A percentile compares a stretch with the other conserved stretches of the same genome.
phyloP scores from a whole-genome alignment of 2,888 invertebrate species.

The Gisinianus flammeolus region DNA sequence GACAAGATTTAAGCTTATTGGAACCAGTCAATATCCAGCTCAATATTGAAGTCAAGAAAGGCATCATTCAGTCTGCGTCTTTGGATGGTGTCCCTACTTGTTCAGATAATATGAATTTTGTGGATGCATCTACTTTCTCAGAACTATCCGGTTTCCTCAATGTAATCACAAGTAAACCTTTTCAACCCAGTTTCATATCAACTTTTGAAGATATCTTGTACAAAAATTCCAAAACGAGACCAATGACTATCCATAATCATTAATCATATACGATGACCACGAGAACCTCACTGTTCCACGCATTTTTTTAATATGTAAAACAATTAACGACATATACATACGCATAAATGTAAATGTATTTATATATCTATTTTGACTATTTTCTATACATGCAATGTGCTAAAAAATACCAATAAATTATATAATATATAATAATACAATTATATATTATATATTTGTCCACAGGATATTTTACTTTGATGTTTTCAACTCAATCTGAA shows the following conservation, averaged over 20 bases:
- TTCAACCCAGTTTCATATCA: conserved; percentile 49
- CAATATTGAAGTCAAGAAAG: conserved; percentile 40
- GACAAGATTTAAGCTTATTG: conserved; percentile 42
- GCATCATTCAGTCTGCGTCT: conserved; percentile 27
- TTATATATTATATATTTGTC: too few relatives aligned
- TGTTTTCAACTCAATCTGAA: too few relatives aligned
- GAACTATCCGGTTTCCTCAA: conserved; percentile 55
- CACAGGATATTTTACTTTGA: too few relatives aligned
- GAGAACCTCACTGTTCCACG: not conserved
- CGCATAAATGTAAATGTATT: not conserved
- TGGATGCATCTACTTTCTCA: conserved; percentile 50
- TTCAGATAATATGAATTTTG: conserved; percentile 37
- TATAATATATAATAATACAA: not conserved
- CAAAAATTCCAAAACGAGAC: conserved; percentile 44
- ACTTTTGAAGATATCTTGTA: conserved; percentile 55
- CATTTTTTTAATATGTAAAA: not conserved
- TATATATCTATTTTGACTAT: too few relatives aligned
- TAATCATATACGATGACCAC: conserved; percentile 9
- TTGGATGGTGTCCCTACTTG: conserved; percentile 37
- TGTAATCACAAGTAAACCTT: conserved; percentile 53
- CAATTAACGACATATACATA: not conserved
- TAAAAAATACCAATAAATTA: not conserved
- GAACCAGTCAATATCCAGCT: conserved; percentile 44
- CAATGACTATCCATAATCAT: conserved; percentile 32
- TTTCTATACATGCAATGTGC: too few relatives aligned